These are phyloP conservation scores for Rhingia rostrata DNA, from an alignment of 2,888 invertebrate species.

Conservation along the genomic window DNA sequence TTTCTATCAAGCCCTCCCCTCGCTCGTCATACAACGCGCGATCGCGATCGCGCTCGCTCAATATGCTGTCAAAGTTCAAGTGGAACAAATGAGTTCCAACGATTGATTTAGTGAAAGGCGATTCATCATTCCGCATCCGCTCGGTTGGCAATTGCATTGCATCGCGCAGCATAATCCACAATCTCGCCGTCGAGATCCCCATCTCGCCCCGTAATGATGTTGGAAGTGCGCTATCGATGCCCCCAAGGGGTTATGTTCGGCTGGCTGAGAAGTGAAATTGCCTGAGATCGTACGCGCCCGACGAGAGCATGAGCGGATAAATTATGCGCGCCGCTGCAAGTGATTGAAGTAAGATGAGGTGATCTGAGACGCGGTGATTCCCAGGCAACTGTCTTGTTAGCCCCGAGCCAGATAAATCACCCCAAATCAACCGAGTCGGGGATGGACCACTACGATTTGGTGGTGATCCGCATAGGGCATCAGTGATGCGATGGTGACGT, in stretches of 20 bases:
- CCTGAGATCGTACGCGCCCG: slow-evolving; percentile 33
- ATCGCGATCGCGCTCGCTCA: too few species aligned
- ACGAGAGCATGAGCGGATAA: slow-evolving; percentile 68
- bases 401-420: slow-evolving; percentile 29
- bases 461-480: slow-evolving; percentile 75
- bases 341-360: slow-evolving; percentile 25
- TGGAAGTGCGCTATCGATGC: slow-evolving; percentile 48
- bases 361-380: slow-evolving; percentile 20
- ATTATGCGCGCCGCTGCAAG: slow-evolving; percentile 47
- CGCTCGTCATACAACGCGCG: slow-evolving; percentile 32
- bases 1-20: slow-evolving; percentile 44
- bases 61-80: slow-evolving; percentile 69
- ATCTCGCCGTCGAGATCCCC: background rate
- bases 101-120: slow-evolving; percentile 73
- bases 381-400: slow-evolving; percentile 54
- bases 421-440: slow-evolving; percentile 49
- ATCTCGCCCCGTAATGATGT: slow-evolving; percentile 26
- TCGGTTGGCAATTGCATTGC: slow-evolving; percentile 50
- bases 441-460: slow-evolving; percentile 71
- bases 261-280: slow-evolving; percentile 48
- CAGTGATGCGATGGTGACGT: slow-evolving; percentile 63
- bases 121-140: slow-evolving; percentile 65
- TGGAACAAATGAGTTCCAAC: slow-evolving; percentile 72
- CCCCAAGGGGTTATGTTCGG: slow-evolving; percentile 24
- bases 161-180: slow-evolving; percentile 42